Base-by-base conservation (phyloP, 1,140 invertebrate species). In the Augochlora pura region DNA sequence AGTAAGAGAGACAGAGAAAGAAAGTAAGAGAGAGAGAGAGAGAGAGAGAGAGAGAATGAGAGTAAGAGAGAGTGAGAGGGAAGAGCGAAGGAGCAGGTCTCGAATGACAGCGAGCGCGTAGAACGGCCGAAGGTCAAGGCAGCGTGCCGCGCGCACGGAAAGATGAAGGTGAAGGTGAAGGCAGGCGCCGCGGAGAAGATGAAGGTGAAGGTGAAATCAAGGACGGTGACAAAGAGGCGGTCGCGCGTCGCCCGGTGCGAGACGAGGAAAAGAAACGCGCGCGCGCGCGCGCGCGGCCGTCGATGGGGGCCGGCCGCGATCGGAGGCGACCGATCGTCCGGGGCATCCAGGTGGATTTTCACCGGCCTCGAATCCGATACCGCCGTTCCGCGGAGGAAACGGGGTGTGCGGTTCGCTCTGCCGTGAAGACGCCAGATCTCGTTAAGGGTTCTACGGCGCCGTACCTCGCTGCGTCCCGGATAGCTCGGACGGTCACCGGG, bases 321-420 rank as follows among this genome's bases (percentile, higher is more conserved):
- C 86, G 86, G 85, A 88, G 84, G 81, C 85, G 86, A 80, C 32
- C 82, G 88, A 90, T 91, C 89, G 89, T 86, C 80, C 78, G 39
- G 75, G 23, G 66, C 23, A 77, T 71, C 66, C 72, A 81, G 77
- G 84, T 68, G 76, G 77, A 86, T 87, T 87, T 86, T 86, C 84
- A 84, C 62, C 66, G 77, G 63, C 71, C 72, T 65, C 60, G 64
- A 60, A 64, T 72, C 62, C 18, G 52, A 59, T 72, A 64, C 42
- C n/a, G n/a, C 42, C 70, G 38, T 54, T 27, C 59, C 65, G 38
- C 49, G 57, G 70, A 62, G 76, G 67, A 63, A 14, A 16, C n/a
- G 12, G n/a, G 21, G 54, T 66, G 16, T 49, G 54, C 49, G 39
- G 38, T 64, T 70, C 70, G 65, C 46, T 82, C 69, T 54, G 82